Base-by-base conservation (phyloP, 2,113 vertebrate species). In the Andinoacara biseriatus region DNA sequence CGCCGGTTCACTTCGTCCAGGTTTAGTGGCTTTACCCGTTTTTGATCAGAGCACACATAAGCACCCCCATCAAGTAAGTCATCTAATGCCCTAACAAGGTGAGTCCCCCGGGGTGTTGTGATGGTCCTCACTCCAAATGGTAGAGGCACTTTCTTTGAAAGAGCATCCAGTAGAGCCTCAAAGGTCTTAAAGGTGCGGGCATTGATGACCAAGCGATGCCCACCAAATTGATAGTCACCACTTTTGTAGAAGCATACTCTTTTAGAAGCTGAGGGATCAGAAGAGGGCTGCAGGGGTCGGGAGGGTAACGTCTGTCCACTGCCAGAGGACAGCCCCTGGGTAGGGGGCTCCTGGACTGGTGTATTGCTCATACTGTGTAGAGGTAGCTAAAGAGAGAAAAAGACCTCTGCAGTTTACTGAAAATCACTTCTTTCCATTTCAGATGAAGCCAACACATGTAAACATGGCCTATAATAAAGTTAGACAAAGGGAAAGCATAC, bases 71-170 rank as follows among this genome's bases (percentile, higher is more conserved):
- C 97, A 79, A 96, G 95, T 40, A 99, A 94, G 29, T 99, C 96
- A 31, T 98, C 96, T 80, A 99, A 83, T 77, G 86, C 92, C 20
- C 86, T 97, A 76, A 99, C 89, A 43, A 90, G 90, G 80, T 97
- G 97, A 58, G 93, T 96, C 15, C 98, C 98, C 3, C 90, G 95
- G 0, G 98, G 98, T 1, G 98, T 99, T 78, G 96, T 97, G 85
- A 99, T 98, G 89, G 96, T 99, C 78, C 98, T 94, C 56, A 99
- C 98, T n/a, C 98, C 98, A 58, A 99, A 99, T 8, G 98, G 96
- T 63, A 99, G 91, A 1, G 98, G 98, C 67, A 99, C 97, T 90
- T 97, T 96, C 80, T 95, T 96, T 67, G 98, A 99, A 81, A 99
- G 94, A 81, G 93, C 95, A 29, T 99, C 98, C 82, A 99, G 92